Base-by-base conservation (phyloP, 2,888 invertebrate genomes). In the Trichogramma dendrolimi region DNA sequence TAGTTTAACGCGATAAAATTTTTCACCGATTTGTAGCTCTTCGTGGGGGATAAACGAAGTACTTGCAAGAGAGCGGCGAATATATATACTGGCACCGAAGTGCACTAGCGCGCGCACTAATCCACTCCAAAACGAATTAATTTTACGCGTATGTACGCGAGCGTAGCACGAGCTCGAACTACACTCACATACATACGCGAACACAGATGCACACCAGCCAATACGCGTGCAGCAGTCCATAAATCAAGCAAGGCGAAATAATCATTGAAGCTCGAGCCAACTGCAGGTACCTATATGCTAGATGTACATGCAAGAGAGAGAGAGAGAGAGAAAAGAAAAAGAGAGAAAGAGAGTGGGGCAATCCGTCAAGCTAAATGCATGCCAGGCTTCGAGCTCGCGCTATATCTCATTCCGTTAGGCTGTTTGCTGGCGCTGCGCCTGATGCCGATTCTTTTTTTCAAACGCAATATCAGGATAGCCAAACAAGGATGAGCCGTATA, bases 51-150 rank as follows among this genome's bases (percentile, higher is more conserved):
- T 27, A 27, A 27, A 2, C 27, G 27, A 27, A 27, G 27, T 3
- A 3, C 27, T 27, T 27, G 27, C 27, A 27, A 2, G 27, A 11
- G 49, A 49, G 50, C 6, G 6, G 38, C 5, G 47, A 41, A 27
- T 41, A 41, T 54, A 14, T 4, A 10, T 8, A 53, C n/a, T n/a
- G 4, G 41, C 14, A 52, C 6, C 8, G 8, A 11, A 27, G 44
- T 39, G 8, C 50, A 60, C 50, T 38, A 10, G 43, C 8, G 8
- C 14, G 47, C 4, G 10, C 4, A 48, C 68, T 71, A 69, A 52
- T 38, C 40, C 44, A 14, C 54, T 27, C 54, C 27, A 44, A 44
- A 54, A 54, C 54, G 54, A 54, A 44, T 44, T 54, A 14, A 44
- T 52, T 52, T 54, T 44, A 39, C 40, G 5, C 39, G 27, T 27